phyloP scores from a whole-genome alignment of 2,797 vertebrate genomes.

The Lepilemur septentrionalis region DNA sequence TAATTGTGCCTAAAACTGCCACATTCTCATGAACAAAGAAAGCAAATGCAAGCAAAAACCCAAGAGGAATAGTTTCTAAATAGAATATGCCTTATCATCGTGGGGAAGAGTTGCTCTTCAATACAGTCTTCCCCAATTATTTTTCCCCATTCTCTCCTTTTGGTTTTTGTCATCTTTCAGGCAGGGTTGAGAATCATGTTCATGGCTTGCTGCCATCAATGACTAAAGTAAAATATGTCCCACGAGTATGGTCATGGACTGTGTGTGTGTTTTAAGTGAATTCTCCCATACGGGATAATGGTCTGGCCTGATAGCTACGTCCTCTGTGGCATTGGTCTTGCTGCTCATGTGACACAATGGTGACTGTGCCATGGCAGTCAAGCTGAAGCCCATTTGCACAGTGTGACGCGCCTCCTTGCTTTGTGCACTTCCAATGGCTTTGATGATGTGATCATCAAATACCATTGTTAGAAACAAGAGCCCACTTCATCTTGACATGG shows the following conservation, averaged over 20 bases:
- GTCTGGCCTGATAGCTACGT: neutral
- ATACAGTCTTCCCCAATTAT: neutral
- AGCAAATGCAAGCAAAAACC: neutral
- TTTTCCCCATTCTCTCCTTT: neutral
- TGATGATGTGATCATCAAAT: constrained; percentile 49
- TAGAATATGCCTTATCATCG: neutral
- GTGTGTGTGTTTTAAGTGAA: constrained; percentile 7
- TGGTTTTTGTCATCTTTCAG: neutral
- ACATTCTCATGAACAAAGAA: constrained; percentile 1
- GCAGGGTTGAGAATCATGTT: neutral
- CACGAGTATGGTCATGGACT: neutral
- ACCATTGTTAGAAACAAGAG: constrained; percentile 69
- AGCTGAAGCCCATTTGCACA: constrained; percentile 41
- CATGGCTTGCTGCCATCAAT: neutral
- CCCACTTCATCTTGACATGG: constrained; percentile 56
- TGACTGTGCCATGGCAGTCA: neutral
- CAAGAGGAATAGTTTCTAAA: neutral
- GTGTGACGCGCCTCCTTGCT: constrained; percentile 50
- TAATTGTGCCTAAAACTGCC: neutral
- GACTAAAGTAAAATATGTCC: neutral
- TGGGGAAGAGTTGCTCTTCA: neutral
- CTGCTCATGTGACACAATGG: neutral
- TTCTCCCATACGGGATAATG: neutral
- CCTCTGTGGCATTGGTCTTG: neutral
- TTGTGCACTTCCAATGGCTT: constrained; percentile 56